Evolutionary conservation across 1,140 invertebrate species (phyloP), one percentile per base, ranked within the genome.

Genomic region (Papilio dardanus): DNA sequence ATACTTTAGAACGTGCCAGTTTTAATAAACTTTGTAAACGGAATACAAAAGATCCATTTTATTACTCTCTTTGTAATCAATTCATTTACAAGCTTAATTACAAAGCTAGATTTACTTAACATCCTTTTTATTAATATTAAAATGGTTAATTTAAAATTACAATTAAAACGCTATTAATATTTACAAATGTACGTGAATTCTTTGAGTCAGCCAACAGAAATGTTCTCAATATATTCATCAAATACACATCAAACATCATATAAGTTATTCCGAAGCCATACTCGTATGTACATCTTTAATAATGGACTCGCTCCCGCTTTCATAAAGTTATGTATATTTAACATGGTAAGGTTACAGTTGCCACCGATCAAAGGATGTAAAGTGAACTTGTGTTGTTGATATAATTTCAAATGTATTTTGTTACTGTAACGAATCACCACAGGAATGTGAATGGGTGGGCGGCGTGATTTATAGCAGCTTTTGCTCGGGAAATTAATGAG

Each of bases 401-500:
- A 62, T 12, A 28, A 62, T 62, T 62, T 62, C 21, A 62, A 62
- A 62, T 62, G 54, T 62, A 62, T 62, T 62, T 62, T 30, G 54
- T 62, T 62, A 62, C 54, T 30, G 54, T 30, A 28, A 62, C 21
- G 54, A 62, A 62, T 62, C 54, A 73, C 46, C 33, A 37, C 69
- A 76, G 54, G 46, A 76, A 77, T 68, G 74, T 80, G 83, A 84
- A 84, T 62, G 54, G 54, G 54, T 62, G 54, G 12, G 54, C 24
- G 54, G 1, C 74, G 74, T 77, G 80, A 83, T 83, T 83, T 83
- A 81, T 76, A 30, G 65, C 77, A 78, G 82, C 81, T 81, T 82
- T 85, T 82, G 83, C 82, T 74, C 75, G 65, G 66, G 75, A 81
- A 82, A 87, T 86, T 86, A 85, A 83, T 83, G 81, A 82, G 69